Conservation (phyloP, 2,113 vertebrate genomes). For the Vanacampus margaritifer region DNA sequence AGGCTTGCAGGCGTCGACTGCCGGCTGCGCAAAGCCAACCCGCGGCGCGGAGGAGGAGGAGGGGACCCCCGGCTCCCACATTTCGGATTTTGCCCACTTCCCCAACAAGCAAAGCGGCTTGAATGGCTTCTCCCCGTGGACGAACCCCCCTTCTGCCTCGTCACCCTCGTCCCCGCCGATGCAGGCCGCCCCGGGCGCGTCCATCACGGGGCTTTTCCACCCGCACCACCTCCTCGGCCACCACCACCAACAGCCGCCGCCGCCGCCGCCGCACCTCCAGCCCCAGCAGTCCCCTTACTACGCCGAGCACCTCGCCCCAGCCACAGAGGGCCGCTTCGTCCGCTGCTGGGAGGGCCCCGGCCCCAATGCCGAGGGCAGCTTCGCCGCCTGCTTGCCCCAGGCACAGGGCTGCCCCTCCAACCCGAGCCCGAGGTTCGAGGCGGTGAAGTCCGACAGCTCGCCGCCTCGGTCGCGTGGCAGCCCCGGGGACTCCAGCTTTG, state of each 20-base stretch:
- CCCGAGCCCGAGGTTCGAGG: slow-evolving; percentile 47
- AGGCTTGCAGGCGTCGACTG: slow-evolving; percentile 61
- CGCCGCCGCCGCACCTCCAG: slow-evolving; percentile 45
- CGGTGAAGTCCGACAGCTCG: slow-evolving; percentile 52
- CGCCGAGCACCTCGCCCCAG: slow-evolving; percentile 55
- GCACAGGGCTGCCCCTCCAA: slow-evolving; percentile 45
- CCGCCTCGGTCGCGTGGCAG: slow-evolving; percentile 35
- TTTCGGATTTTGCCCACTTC: slow-evolving; percentile 65
- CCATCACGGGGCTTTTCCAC: slow-evolving; percentile 58
- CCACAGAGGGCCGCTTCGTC: slow-evolving; percentile 56
- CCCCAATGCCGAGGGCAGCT: slow-evolving; percentile 36
- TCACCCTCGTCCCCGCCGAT: slow-evolving; percentile 51
- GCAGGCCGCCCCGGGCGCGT: slow-evolving; percentile 43
- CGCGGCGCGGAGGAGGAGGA: slow-evolving; percentile 55
- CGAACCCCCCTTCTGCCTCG: slow-evolving; percentile 38
- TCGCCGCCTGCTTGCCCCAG: slow-evolving; percentile 40
- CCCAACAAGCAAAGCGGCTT: slow-evolving; percentile 55
- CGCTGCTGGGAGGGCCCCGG: slow-evolving; percentile 64
- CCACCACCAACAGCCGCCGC: slow-evolving; percentile 58
- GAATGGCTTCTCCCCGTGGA: slow-evolving; percentile 63
- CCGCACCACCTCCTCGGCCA: slow-evolving; percentile 59
- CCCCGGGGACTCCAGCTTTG: slow-evolving; percentile 49
- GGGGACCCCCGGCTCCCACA: slow-evolving; percentile 52
- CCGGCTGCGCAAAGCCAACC: slow-evolving; percentile 55
- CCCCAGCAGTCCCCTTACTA: slow-evolving; percentile 55